Conservation (phyloP, 2,113 vertebrate genomes). For the Paracanthobrama guichenoti region DNA sequence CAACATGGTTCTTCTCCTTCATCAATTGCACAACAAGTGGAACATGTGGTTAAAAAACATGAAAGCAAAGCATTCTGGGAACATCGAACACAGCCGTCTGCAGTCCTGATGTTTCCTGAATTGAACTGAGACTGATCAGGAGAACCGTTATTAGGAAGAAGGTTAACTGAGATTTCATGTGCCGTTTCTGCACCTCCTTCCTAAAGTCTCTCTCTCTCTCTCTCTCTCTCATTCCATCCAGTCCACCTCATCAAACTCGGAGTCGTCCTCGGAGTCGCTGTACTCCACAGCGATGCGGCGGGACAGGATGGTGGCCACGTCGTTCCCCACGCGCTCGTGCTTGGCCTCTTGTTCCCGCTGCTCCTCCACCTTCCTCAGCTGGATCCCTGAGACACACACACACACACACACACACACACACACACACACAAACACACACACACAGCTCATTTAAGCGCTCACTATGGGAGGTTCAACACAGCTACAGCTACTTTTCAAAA, state of each 20-base stretch:
- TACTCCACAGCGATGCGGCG: constrained; percentile 97
- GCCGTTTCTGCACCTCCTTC: background rate
- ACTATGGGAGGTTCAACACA: too few species aligned
- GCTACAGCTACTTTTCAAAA: background rate
- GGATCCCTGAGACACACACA: constrained; percentile 81
- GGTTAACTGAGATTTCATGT: constrained; percentile 11
- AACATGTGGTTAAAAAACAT: constrained; percentile 68
- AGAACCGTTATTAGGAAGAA: constrained; percentile 46
- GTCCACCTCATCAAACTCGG: constrained; percentile 97
- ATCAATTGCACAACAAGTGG: constrained; percentile 63
- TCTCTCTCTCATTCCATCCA: constrained; percentile 86
- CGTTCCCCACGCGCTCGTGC: constrained; percentile 95
- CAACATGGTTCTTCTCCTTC: constrained; percentile 55
- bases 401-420: too few species aligned
- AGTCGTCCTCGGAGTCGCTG: constrained; percentile 97
- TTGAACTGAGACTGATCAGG: constrained; percentile 36
- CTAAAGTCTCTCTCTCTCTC: background rate
- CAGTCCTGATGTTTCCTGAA: constrained; percentile 31
- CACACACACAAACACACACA: too few species aligned
- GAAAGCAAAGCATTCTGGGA: constrained; percentile 40
- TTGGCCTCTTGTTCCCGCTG: constrained; percentile 97
- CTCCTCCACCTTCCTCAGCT: constrained; percentile 97
- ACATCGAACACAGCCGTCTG: background rate
- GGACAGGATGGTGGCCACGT: constrained; percentile 96
- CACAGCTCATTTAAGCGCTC: too few species aligned